Evolutionary conservation across 2,113 vertebrate genomes (phyloP), one percentile per base, ranked within the genome.

Genomic region (Aldabrachelys gigantea): DNA sequence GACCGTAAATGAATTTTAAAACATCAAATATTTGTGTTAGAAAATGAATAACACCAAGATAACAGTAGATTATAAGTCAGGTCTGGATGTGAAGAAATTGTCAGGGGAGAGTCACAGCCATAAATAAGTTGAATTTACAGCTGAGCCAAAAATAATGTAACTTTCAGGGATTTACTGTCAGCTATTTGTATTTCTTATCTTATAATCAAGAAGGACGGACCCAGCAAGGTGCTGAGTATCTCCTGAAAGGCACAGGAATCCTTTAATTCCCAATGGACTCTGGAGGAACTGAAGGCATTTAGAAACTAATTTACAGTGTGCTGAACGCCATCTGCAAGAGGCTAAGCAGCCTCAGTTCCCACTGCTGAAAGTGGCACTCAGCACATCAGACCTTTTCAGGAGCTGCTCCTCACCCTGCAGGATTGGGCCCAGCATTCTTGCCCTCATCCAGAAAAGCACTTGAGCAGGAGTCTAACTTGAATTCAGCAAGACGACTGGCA

Each of bases 1-100:
- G 75, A 27, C 11, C 6, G 4, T 47, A 13, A 8, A 4, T 2
- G 38, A 22, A 29, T 25, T 3, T 31, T 82, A 92, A 25, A 80
- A 85, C 2, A 22, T 35, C 21, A 21, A 22, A 5, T 25, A 8
- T n/a, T 24, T 87, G 25, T 54, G 52, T 9, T 76, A 53, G 3
- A 41, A 10, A n/a, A 19, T 10, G 16, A 1, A 10, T 7, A 29
- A 8, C 0, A 0, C 2, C 2, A 2, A 35, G 16, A 4, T 4
- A 19, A 53, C 2, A 83, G 31, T 54, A 16, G 2, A 2, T 85
- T 59, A 16, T 49, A 35, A 4, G 3, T 4, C 56, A 10, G 8
- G 4, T 24, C 2, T 24, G 50, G 10, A 54, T 75, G 8, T 59
- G 44, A 56, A 84, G 65, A 76, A 1, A 0, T 4, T 41, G 3